Conservation (phyloP, 2,888 invertebrate genomes). For the Seira ritae region DNA sequence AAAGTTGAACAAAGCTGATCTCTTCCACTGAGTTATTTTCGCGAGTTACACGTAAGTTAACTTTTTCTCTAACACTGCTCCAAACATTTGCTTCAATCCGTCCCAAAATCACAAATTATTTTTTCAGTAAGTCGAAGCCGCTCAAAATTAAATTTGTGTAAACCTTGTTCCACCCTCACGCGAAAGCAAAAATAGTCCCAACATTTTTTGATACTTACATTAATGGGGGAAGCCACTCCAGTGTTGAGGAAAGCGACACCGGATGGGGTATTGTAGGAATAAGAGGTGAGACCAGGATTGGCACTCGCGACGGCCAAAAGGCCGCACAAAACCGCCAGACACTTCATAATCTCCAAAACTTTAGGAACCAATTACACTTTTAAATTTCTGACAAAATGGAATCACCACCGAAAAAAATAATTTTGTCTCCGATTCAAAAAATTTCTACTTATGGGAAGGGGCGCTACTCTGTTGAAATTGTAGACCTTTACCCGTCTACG, state of each 20-base stretch:
- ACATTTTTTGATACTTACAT: conserved; percentile 60
- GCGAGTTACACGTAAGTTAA: background rate
- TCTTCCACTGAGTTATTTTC: too few species aligned
- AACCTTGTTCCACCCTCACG: too few species aligned
- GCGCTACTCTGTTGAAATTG: background rate
- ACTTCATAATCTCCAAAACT: conserved; percentile 59
- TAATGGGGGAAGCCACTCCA: conserved; percentile 61
- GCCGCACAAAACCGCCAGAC: conserved; percentile 68
- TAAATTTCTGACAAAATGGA: conserved; percentile 30
- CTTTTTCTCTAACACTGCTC: background rate
- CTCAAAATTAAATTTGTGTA: too few species aligned
- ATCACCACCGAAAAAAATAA: conserved; percentile 12
- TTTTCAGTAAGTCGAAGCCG: background rate
- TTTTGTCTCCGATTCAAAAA: conserved; percentile 32
- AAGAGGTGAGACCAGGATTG: conserved; percentile 74
- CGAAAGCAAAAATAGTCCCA: too few species aligned
- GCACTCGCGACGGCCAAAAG: conserved; percentile 71
- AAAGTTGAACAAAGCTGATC: too few species aligned
- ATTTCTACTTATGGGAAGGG: conserved; percentile 6
- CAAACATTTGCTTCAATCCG: background rate
- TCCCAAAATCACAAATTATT: background rate
- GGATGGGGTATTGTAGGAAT: conserved; percentile 78
- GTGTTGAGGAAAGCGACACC: conserved; percentile 77
- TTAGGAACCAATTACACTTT: conserved; percentile 47
- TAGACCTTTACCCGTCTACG: conserved; percentile 39